Evolutionary conservation across 2,113 vertebrate species (phyloP), one percentile per base, ranked within the genome.

Genomic region (Gobiocypris rarus): DNA sequence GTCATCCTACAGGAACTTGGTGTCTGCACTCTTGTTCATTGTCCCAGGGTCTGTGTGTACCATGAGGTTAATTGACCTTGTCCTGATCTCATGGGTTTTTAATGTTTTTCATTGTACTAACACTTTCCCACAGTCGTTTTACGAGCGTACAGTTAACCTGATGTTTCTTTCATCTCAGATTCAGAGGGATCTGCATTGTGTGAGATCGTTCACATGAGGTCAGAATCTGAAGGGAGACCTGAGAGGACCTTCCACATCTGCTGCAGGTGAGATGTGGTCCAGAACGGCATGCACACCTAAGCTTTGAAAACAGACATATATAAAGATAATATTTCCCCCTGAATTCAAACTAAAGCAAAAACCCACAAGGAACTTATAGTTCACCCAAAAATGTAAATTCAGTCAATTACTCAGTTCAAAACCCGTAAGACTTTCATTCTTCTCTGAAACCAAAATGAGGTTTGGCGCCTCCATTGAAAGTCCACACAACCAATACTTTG

Each of bases 201-300:
- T 83, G 98, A 99, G 92, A 95, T 99, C 26, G 95, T 99, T 84
- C 98, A 99, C 3, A 95, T 95, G 15, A 96, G 95, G 86, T 99
- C 98, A 0, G 98, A 99, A 88, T 97, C 96, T 3, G 98, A 99
- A 91, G 98, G 98, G 54, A 94, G 98, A 90, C 98, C 98, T 0
- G 98, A 99, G 90, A 95, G 95, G 85, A 95, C 92, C 0, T 99
- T 99, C 88, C 98, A 99, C 81, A 92, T 99, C 81, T 99, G 98
- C 93, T 98, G 97, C 94, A 97, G 96, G 98, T 99, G 83, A 93
- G 82, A 43, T 34, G 50, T 4, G 11, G 0, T 5, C 3, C 24
- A 76, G 9, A 31, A 19, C 4, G 3, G 0, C 15, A 54, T 54
- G 6, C 17, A 8, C 52, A 54, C 2, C 17, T 54, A 54, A 54